Percentiles rank a stretch among this genome's conserved stretches.
phyloP scores from a whole-genome alignment of 2,888 invertebrate genomes.

The Pseudococcus viburni region DNA sequence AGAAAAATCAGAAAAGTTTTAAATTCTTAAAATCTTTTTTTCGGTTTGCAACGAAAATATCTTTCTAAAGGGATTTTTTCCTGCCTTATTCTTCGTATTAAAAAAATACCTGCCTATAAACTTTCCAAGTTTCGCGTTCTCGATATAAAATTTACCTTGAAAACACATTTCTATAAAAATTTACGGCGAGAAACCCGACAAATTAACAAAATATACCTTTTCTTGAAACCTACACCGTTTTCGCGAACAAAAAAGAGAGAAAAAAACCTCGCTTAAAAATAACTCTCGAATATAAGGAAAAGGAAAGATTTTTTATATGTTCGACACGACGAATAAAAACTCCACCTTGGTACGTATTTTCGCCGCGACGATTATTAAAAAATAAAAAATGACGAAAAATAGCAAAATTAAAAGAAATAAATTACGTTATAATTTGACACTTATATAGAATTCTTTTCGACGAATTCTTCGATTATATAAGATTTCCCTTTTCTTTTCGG shows the following conservation, averaged over 20 bases:
- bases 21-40: slow-evolving; percentile 48
- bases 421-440: slow-evolving; percentile 40
- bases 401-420: slow-evolving; percentile 45
- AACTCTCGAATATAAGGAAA: not conserved
- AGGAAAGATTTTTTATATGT: slow-evolving; percentile 19
- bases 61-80: slow-evolving; percentile 12
- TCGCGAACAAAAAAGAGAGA: not conserved
- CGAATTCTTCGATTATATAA: slow-evolving; percentile 38
- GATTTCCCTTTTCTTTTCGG: not conserved
- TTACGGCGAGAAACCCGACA: slow-evolving; percentile 6
- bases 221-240: slow-evolving; percentile 8
- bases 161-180: not conserved
- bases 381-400: slow-evolving; percentile 21
- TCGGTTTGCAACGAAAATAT: slow-evolving; percentile 25
- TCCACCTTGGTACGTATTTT: not conserved
- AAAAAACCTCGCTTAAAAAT: slow-evolving; percentile 28
- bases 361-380: slow-evolving; percentile 44
- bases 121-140: not conserved
- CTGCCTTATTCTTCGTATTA: not conserved
- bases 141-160: slow-evolving; percentile 34
- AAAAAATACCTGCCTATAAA: slow-evolving; percentile 8
- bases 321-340: slow-evolving; percentile 28
- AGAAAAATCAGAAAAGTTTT: slow-evolving; percentile 47
- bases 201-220: slow-evolving; percentile 14
- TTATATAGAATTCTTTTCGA: slow-evolving; percentile 46